These are phyloP conservation scores for Nasonovia ribisnigri DNA, from an alignment of 2,888 invertebrate genomes.

Conservation along the genomic window DNA sequence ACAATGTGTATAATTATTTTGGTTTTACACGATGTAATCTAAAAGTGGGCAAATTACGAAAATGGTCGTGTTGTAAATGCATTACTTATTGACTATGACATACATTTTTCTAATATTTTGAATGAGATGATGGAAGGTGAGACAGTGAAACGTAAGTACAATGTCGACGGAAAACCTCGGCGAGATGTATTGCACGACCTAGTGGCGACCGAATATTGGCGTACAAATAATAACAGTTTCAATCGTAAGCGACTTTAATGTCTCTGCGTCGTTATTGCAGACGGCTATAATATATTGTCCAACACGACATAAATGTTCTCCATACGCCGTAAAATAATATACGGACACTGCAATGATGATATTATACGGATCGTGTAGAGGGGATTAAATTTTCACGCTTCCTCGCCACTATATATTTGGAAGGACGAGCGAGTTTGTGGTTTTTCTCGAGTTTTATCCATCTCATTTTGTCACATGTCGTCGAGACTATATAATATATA, in stretches of 20 bases:
- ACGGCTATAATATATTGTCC: neutral
- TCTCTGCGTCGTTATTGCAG: neutral
- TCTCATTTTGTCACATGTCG: neutral
- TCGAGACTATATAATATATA: neutral
- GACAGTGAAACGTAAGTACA: neutral
- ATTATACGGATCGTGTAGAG: neutral
- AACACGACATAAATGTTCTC: neutral
- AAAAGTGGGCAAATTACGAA: neutral
- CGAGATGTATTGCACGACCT: neutral
- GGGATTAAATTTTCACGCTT: conserved; percentile 5
- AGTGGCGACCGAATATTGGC: neutral
- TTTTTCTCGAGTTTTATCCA: neutral
- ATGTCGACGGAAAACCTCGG: neutral
- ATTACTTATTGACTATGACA: neutral
- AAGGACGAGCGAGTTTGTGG: neutral
- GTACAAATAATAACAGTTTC: neutral
- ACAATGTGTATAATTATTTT: neutral
- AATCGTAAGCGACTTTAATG: neutral
- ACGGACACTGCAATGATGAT: neutral
- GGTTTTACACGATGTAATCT: neutral
- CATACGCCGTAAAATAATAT: neutral
- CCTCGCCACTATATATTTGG: neutral
- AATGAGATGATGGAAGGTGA: too few species aligned
- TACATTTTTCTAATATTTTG: neutral
- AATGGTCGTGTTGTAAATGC: neutral